Percentiles rank a stretch among this genome's conserved stretches.
phyloP scores from a whole-genome alignment of 2,113 vertebrate genomes.

The Promerops cafer region DNA sequence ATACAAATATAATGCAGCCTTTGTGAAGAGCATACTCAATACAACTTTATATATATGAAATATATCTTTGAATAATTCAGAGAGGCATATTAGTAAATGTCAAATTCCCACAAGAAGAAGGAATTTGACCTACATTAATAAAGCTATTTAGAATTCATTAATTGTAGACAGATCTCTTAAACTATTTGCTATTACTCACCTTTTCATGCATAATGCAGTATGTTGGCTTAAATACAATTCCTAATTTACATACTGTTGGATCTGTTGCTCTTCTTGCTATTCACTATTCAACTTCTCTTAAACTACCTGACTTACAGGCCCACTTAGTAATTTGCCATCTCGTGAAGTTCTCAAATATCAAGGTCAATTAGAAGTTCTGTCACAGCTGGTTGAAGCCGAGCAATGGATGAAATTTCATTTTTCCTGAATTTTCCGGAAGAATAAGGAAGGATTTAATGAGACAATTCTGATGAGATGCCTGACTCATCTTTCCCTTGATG shows the following conservation, averaged over 20 bases:
- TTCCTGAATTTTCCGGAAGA: not conserved
- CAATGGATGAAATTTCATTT: not conserved
- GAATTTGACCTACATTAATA: slow-evolving; percentile 72
- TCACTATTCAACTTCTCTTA: not conserved
- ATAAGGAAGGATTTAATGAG: not conserved
- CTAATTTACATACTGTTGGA: slow-evolving; percentile 25
- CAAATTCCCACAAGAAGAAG: slow-evolving; percentile 69
- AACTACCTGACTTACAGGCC: not conserved
- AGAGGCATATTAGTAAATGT: slow-evolving; percentile 65
- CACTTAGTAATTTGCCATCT: not conserved
- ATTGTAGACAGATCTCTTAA: slow-evolving; percentile 63
- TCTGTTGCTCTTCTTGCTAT: not conserved
- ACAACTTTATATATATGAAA: slow-evolving; percentile 19
- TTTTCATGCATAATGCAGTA: slow-evolving; percentile 71
- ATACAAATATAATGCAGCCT: not conserved
- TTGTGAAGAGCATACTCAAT: not conserved
- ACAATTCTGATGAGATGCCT: not conserved
- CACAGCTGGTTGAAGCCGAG: not conserved
- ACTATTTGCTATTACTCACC: slow-evolving; percentile 59
- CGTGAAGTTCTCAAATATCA: not conserved
- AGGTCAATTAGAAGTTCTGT: not conserved
- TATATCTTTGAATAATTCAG: slow-evolving; percentile 64
- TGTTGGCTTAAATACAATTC: slow-evolving; percentile 26
- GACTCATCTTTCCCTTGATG: not conserved
- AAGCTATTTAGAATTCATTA: slow-evolving; percentile 76